Evolutionary conservation across 2,113 vertebrate genomes (phyloP).

Genomic region (Grammomys dolichurus): DNA sequence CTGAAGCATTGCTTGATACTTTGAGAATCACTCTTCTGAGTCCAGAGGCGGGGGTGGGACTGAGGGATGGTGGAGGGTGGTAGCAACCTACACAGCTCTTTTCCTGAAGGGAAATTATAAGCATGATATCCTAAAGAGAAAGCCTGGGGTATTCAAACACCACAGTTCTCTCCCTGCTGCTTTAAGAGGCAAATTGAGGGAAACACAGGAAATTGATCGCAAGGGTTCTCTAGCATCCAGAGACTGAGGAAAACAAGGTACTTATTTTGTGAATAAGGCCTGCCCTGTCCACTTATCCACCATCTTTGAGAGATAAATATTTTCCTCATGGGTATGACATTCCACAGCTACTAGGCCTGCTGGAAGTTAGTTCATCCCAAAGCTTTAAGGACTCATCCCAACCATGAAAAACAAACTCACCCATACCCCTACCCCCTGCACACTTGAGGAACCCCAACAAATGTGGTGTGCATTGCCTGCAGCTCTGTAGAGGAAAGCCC

Average conservation of each 20-base stretch:
- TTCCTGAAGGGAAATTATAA: not conserved
- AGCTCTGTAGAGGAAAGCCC: not conserved
- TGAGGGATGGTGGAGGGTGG: not conserved
- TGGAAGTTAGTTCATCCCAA: not conserved
- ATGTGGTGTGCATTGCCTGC: not conserved
- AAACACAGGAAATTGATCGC: not conserved
- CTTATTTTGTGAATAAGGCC: not conserved
- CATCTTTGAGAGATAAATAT: not conserved
- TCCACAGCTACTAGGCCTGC: not conserved
- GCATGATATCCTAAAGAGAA: accelerated
- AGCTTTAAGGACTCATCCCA: not conserved
- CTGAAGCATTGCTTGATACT: accelerated
- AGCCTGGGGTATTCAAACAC: not conserved
- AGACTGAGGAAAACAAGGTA: not conserved
- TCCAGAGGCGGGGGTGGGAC: too few relatives aligned
- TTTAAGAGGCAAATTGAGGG: not conserved
- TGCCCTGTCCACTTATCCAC: too few relatives aligned
- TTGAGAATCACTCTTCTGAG: not conserved
- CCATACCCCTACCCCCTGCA: not conserved
- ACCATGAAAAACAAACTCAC: too few relatives aligned
- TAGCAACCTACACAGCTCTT: not conserved
- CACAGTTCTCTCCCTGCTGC: not conserved
- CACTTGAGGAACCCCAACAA: accelerated
- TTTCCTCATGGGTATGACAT: not conserved
- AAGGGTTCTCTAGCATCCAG: not conserved